Evolutionary conservation across 2,888 invertebrate genomes (phyloP).

Genomic region (Oscheius onirici): DNA sequence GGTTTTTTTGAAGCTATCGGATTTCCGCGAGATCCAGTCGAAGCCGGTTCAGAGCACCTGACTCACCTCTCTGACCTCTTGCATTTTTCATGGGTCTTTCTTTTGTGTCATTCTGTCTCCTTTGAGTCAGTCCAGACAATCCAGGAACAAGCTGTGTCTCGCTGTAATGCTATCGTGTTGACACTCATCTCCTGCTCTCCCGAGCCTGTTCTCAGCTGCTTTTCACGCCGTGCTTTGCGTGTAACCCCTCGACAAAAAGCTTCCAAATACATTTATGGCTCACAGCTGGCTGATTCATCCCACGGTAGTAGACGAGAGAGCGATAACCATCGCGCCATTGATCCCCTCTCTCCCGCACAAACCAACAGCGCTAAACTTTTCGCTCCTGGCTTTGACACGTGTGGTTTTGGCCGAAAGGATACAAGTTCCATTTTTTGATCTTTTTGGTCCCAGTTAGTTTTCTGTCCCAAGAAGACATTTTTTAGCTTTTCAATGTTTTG

Average conservation of each 20-base stretch:
- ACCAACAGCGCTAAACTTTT: neutral
- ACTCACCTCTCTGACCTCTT: no score
- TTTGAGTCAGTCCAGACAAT: no score
- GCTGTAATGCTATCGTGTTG: conserved; percentile 33
- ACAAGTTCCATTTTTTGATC: no score
- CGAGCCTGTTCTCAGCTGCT: conserved; percentile 3
- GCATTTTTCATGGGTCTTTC: no score
- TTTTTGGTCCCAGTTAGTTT: no score
- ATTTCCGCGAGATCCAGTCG: no score
- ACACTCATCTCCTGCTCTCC: conserved; percentile 11
- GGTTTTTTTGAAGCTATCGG: no score
- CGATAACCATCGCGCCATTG: conserved; percentile 30
- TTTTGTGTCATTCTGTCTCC: no score
- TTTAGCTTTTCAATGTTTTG: no score
- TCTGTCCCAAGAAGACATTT: no score
- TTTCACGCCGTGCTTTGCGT: neutral
- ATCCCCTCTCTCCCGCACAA: conserved; percentile 12
- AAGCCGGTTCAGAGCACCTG: no score
- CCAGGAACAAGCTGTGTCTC: neutral
- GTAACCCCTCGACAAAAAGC: neutral
- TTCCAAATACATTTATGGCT: neutral
- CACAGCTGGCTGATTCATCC: conserved; percentile 11
- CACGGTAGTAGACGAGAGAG: neutral
- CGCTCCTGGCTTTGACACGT: neutral
- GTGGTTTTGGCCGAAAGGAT: neutral